These are phyloP conservation scores for Drosophila sp. DNA, from an alignment of 1,140 invertebrate species.

Conservation along the genomic window DNA sequence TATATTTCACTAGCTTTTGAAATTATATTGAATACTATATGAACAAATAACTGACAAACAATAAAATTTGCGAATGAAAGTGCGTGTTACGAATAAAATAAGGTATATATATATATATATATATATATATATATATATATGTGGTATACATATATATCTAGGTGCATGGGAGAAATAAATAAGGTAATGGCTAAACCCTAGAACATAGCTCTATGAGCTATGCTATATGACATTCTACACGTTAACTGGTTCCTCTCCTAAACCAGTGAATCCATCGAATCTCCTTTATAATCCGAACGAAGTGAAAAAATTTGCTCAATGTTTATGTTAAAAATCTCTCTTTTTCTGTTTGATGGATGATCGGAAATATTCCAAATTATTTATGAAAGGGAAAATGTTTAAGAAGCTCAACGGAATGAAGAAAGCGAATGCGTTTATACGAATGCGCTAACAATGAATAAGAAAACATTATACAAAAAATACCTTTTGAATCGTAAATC, in stretches of 20 bases:
- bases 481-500: not conserved
- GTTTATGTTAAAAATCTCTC: constrained; percentile 14
- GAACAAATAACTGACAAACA: constrained; percentile 23
- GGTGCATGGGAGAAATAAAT: constrained; percentile 62
- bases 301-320: constrained; percentile 84
- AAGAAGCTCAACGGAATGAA: constrained; percentile 28
- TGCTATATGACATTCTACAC: constrained; percentile 42
- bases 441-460: not conserved
- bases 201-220: constrained; percentile 63
- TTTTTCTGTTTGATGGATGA: constrained; percentile 23
- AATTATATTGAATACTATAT: constrained; percentile 19
- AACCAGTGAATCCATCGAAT: constrained; percentile 23
- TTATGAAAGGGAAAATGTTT: not conserved
- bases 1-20: constrained; percentile 35
- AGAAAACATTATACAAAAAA: not conserved
- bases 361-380: not conserved
- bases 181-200: constrained; percentile 63
- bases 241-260: constrained; percentile 24
- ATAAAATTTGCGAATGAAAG: constrained; percentile 54
- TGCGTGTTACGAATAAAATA: constrained; percentile 44
- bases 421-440: constrained; percentile 24
- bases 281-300: constrained; percentile 72
- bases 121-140: constrained; percentile 39
- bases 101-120: constrained; percentile 13
- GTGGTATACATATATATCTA: too few relatives aligned